A percentile compares a stretch with the other conserved stretches of the same genome.
phyloP scores from a whole-genome alignment of 2,113 vertebrate genomes.

The Clinocottus analis region DNA sequence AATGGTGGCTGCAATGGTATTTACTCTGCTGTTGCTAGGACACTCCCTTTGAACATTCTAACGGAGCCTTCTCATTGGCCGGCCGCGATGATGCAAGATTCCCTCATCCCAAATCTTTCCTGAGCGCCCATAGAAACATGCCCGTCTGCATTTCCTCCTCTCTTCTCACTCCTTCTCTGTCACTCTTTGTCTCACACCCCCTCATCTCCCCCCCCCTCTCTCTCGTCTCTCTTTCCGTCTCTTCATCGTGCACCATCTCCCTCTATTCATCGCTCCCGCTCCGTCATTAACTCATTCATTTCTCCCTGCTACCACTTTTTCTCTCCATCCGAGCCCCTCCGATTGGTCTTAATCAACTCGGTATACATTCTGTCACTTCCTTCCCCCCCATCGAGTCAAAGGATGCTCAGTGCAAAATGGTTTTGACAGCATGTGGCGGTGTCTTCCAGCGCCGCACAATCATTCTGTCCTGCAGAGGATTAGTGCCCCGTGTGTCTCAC shows the following conservation, averaged over 20 bases:
- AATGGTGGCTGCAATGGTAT: conserved; percentile 78
- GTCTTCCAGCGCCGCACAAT: conserved; percentile 39
- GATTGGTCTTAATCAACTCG: conserved; percentile 13
- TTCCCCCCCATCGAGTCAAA: conserved; percentile 38
- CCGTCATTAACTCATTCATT: conserved; percentile 41
- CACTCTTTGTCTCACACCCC: conserved; percentile 56
- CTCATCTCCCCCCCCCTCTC: neutral
- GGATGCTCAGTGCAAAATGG: conserved; percentile 46
- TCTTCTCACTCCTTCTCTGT: conserved; percentile 47
- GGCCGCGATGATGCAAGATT: conserved; percentile 83
- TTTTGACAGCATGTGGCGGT: conserved; percentile 53
- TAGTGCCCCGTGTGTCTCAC: conserved; percentile 42
- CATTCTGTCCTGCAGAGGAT: conserved; percentile 46
- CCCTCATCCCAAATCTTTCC: conserved; percentile 84
- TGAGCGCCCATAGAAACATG: conserved; percentile 84
- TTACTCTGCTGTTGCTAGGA: conserved; percentile 88
- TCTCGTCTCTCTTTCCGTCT: conserved; percentile 8
- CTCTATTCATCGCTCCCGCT: conserved; percentile 11
- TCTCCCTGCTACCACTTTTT: conserved; percentile 4
- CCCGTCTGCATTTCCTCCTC: conserved; percentile 70
- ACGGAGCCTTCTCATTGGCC: conserved; percentile 80
- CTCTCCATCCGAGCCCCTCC: conserved; percentile 2
- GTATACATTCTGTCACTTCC: conserved; percentile 56
- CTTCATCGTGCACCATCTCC: neutral
- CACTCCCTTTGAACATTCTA: conserved; percentile 87